Percentiles rank a stretch among this genome's conserved stretches.
Evolutionary conservation across 2,888 invertebrate species (phyloP).

Genomic region (Argyresthia goedartella): DNA sequence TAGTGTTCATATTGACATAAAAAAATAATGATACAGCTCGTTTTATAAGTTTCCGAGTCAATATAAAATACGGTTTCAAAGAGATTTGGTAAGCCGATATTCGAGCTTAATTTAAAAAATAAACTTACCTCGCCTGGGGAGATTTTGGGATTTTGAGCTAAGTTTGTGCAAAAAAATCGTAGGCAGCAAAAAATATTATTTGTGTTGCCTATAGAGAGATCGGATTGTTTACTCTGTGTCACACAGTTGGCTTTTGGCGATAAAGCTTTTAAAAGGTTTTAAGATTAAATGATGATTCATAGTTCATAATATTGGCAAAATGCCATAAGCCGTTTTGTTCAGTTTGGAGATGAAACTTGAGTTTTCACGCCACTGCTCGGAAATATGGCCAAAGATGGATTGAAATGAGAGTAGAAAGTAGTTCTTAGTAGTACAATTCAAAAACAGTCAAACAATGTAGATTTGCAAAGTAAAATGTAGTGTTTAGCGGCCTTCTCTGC

Average conservation of each 20-base stretch:
- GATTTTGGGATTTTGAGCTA: slow-evolving; percentile 48
- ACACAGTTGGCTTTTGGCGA: slow-evolving; percentile 31
- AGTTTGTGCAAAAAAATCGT: slow-evolving; percentile 55
- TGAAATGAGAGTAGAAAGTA: no score
- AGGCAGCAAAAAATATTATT: slow-evolving; percentile 35
- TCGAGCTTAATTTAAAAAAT: slow-evolving; percentile 51
- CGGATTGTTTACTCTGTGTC: slow-evolving; percentile 52
- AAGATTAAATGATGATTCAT: neutral
- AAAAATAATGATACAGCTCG: no score
- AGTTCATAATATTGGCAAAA: neutral
- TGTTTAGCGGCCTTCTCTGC: no score
- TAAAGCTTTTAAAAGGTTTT: neutral
- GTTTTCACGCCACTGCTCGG: no score
- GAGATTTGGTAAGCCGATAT: slow-evolving; percentile 24
- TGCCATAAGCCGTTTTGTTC: no score
- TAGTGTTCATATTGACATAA: no score
- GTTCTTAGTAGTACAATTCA: no score
- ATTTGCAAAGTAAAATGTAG: no score
- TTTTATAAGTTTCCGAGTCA: no score
- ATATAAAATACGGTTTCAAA: neutral
- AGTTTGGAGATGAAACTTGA: no score
- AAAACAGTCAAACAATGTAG: no score
- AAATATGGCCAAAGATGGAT: no score
- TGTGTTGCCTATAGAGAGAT: slow-evolving; percentile 20
- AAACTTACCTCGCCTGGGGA: slow-evolving; percentile 56